Conservation (phyloP, 2,888 invertebrate genomes). For the Cyclophora punctaria region DNA sequence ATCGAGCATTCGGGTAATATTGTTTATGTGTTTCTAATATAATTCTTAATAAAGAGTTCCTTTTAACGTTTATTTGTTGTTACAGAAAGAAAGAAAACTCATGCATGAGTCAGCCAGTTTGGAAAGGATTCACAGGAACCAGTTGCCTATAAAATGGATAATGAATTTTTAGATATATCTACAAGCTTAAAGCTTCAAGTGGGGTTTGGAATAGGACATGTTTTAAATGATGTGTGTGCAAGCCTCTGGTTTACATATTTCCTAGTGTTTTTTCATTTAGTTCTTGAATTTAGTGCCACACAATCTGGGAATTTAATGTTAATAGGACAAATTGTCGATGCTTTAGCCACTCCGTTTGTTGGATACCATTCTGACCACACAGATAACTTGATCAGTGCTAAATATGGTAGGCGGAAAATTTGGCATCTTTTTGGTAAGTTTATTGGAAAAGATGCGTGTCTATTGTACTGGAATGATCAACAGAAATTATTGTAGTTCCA, state of each 20-base stretch:
- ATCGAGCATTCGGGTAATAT: too few relatives aligned
- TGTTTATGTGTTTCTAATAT: too few relatives aligned
- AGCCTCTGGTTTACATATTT: constrained; percentile 96
- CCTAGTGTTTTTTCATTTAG: constrained; percentile 84
- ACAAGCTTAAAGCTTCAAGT: constrained; percentile 62
- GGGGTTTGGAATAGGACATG: constrained; percentile 87
- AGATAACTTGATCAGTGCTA: constrained; percentile 77
- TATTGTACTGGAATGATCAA: too few relatives aligned
- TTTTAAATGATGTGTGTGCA: constrained; percentile 93
- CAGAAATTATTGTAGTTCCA: too few relatives aligned
- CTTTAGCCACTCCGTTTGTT: constrained; percentile 89
- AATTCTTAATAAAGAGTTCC: too few relatives aligned
- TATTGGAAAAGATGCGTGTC: too few relatives aligned
- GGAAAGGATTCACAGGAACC: background rate
- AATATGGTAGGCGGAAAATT: constrained; percentile 87
- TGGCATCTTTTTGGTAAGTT: constrained; percentile 91
- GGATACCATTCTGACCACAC: constrained; percentile 88
- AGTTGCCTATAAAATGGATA: constrained; percentile 45
- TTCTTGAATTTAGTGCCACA: constrained; percentile 71
- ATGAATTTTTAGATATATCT: constrained; percentile 61
- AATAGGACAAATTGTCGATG: constrained; percentile 90
- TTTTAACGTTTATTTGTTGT: too few relatives aligned
- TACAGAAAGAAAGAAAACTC: too few relatives aligned
- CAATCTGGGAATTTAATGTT: constrained; percentile 81
- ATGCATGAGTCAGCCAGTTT: background rate